phyloP scores from a whole-genome alignment of 1,140 invertebrate species.

The Drosophila suzukii region DNA sequence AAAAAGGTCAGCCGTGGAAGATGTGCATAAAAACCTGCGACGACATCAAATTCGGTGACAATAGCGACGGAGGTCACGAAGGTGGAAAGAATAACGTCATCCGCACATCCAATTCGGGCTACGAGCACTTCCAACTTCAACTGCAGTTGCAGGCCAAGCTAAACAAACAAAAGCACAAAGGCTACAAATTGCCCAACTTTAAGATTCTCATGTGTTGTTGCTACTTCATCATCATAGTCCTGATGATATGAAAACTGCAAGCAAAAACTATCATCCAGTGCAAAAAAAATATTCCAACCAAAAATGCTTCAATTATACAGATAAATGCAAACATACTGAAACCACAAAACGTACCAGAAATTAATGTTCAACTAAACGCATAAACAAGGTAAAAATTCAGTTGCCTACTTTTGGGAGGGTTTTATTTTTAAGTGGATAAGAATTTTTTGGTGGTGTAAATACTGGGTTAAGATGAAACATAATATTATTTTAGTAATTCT shows the following conservation, averaged over 20 bases:
- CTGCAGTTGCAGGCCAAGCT: constrained; percentile 57
- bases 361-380: constrained; percentile 14
- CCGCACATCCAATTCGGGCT: constrained; percentile 16
- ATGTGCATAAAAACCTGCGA: constrained; percentile 75
- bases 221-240: constrained; percentile 68
- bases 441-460: neutral
- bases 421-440: neutral
- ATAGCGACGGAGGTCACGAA: constrained; percentile 34
- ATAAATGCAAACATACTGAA: constrained; percentile 2
- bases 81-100: constrained; percentile 48
- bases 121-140: constrained; percentile 45
- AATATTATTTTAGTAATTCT: no score
- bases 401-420: constrained; percentile 30
- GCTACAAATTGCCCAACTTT: constrained; percentile 61
- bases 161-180: constrained; percentile 43
- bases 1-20: constrained; percentile 58
- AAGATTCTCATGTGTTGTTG: constrained; percentile 75
- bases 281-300: neutral
- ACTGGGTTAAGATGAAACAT: no score
- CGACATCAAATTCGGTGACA: constrained; percentile 55
- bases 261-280: neutral
- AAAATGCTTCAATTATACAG: constrained; percentile 9
- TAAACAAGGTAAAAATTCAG: constrained; percentile 22
- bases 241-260: constrained; percentile 52
- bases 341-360: constrained; percentile 7